phyloP scores from a whole-genome alignment of 2,888 invertebrate species.

The Pyrrhia umbra region DNA sequence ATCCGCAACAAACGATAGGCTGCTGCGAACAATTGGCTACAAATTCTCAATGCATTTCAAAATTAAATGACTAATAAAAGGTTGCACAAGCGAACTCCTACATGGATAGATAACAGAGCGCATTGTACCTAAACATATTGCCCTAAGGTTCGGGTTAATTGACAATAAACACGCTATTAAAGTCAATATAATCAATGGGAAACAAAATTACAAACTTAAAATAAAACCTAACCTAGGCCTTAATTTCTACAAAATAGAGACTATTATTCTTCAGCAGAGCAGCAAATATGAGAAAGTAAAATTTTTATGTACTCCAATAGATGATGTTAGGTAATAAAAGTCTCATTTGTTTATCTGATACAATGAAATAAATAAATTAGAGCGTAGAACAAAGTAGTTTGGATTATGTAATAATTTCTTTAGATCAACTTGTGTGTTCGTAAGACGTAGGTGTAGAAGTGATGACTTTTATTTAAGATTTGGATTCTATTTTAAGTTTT shows the following conservation, averaged over 20 bases:
- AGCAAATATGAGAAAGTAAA: background rate
- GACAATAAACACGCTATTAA: conserved; percentile 69
- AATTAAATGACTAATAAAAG: conserved; percentile 32
- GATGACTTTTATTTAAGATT: too few relatives aligned
- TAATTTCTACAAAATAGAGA: background rate
- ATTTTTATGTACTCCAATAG: conserved; percentile 46
- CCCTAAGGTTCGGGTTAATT: conserved; percentile 63
- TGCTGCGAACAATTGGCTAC: conserved; percentile 27
- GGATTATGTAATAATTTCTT: conserved; percentile 29
- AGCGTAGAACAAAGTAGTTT: conserved; percentile 15
- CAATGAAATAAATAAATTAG: conserved; percentile 42
- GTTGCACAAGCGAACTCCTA: conserved; percentile 55
- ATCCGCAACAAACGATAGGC: conserved; percentile 3
- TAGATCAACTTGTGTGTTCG: conserved; percentile 2
- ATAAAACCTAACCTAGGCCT: background rate
- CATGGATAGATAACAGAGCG: conserved; percentile 34
- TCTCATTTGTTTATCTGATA: conserved; percentile 53
- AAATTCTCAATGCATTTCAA: conserved; percentile 27
- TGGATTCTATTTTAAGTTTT: too few relatives aligned
- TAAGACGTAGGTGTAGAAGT: conserved; percentile 9
- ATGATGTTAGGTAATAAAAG: conserved; percentile 53
- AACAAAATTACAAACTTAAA: conserved; percentile 25
- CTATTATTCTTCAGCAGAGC: background rate
- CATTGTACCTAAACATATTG: conserved; percentile 45
- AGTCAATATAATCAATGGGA: conserved; percentile 57